A percentile compares a stretch with the other conserved stretches of the same genome.
These are phyloP conservation scores for Aphis gossypii DNA, from an alignment of 1,140 invertebrate species.

Conservation along the genomic window DNA sequence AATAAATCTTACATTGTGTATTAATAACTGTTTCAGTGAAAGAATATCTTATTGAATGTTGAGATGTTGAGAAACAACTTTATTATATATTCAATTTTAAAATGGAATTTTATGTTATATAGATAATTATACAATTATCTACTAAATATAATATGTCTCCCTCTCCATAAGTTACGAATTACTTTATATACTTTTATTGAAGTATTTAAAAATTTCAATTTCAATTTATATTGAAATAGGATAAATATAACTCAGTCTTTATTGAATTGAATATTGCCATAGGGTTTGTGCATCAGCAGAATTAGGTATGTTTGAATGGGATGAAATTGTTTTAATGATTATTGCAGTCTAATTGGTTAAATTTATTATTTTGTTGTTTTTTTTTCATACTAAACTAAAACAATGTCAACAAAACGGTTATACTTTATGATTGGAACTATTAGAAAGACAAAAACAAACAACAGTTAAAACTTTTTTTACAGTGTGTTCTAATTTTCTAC, in stretches of 20 bases:
- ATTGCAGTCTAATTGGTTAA: background rate
- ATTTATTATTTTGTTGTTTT: background rate
- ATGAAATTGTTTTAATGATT: background rate
- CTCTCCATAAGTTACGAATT: background rate
- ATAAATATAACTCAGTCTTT: background rate
- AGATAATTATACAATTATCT: background rate
- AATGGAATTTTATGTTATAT: background rate
- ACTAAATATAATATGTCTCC: background rate
- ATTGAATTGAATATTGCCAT: background rate
- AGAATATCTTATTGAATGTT: background rate
- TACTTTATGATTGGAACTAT: background rate
- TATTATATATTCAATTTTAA: background rate
- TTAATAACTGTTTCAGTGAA: background rate
- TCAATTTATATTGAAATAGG: background rate
- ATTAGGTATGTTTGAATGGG: background rate
- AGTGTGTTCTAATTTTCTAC: too few relatives aligned
- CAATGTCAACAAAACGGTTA: background rate
- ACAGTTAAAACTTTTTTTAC: background rate
- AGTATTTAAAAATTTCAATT: background rate
- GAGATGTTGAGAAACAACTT: background rate
- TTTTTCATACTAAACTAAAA: too few relatives aligned
- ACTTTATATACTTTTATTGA: background rate
- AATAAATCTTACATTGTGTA: background rate
- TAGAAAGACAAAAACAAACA: too few relatives aligned
- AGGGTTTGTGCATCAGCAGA: background rate